Percentiles rank a stretch among this genome's conserved stretches.
phyloP scores from a whole-genome alignment of 2,888 invertebrate species.

The Synanthedon andrenaeformis region DNA sequence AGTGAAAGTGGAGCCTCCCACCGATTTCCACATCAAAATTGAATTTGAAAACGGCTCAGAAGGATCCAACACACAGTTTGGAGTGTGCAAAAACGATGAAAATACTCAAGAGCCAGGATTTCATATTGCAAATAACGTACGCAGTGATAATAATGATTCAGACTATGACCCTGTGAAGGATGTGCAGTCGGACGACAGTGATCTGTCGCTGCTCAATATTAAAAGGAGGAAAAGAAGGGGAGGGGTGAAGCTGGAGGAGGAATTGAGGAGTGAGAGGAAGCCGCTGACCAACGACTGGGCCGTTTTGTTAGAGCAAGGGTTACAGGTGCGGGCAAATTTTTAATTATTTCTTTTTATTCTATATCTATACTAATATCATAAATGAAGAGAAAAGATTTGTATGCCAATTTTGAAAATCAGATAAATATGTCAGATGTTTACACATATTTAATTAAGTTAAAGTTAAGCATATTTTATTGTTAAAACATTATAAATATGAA shows the following conservation, averaged over 20 bases:
- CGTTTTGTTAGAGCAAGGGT: not conserved
- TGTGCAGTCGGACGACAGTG: constrained; percentile 38
- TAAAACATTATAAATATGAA: no score
- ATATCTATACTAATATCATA: no score
- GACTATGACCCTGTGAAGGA: constrained; percentile 14
- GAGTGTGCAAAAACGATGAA: not conserved
- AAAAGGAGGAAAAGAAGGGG: constrained; percentile 30
- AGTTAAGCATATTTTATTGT: no score
- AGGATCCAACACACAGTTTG: constrained; percentile 5
- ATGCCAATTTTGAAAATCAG: no score
- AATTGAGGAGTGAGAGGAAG: not conserved
- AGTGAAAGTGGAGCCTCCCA: constrained; percentile 35
- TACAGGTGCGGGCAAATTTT: not conserved
- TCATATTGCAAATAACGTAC: no score
- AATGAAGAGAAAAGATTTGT: no score
- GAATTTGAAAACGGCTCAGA: constrained; percentile 26
- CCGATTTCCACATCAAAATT: constrained; percentile 25
- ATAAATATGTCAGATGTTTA: no score
- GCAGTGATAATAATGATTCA: constrained; percentile 6
- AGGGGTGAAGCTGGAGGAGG: constrained; percentile 7
- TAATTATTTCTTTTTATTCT: no score
- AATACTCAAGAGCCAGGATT: not conserved
- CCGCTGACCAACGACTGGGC: not conserved
- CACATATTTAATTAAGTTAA: no score
- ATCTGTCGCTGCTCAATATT: constrained; percentile 33